A percentile compares a stretch with the other conserved stretches of the same genome.
Conservation (phyloP, 1,140 invertebrate genomes). For the Trichonephila inaurata region DNA sequence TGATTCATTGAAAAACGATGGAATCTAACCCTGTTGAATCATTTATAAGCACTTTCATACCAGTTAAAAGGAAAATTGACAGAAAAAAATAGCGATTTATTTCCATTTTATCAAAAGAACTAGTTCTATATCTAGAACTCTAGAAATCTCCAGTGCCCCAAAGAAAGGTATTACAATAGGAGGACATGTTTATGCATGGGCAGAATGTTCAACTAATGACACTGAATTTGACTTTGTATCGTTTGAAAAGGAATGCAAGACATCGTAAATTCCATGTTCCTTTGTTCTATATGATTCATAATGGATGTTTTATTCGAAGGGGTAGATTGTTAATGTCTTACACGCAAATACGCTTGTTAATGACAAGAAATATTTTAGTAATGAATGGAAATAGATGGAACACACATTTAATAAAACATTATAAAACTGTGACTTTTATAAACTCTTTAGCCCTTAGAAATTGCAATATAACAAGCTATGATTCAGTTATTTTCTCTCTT, state of each 20-base stretch:
- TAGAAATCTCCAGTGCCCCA: not conserved
- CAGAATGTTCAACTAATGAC: not conserved
- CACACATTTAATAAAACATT: too few species aligned
- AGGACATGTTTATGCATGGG: not conserved
- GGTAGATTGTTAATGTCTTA: too few species aligned
- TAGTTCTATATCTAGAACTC: not conserved
- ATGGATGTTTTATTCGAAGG: too few species aligned
- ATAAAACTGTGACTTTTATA: too few species aligned
- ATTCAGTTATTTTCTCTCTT: too few species aligned
- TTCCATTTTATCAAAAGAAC: not conserved
- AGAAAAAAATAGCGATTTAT: not conserved
- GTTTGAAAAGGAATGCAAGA: not conserved
- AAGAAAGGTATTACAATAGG: not conserved
- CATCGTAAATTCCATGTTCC: not conserved
- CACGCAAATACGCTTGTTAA: too few species aligned
- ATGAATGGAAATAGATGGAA: too few species aligned
- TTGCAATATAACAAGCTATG: too few species aligned
- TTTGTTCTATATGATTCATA: too few species aligned
- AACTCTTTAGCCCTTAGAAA: too few species aligned
- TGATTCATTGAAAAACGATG: not conserved
- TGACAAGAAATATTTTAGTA: too few species aligned
- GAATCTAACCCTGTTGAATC: not conserved
- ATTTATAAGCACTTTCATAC: not conserved
- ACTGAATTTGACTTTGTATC: not conserved
- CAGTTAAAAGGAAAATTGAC: not conserved